Conservation (phyloP, 1,140 invertebrate species). For the Papilio dardanus region DNA sequence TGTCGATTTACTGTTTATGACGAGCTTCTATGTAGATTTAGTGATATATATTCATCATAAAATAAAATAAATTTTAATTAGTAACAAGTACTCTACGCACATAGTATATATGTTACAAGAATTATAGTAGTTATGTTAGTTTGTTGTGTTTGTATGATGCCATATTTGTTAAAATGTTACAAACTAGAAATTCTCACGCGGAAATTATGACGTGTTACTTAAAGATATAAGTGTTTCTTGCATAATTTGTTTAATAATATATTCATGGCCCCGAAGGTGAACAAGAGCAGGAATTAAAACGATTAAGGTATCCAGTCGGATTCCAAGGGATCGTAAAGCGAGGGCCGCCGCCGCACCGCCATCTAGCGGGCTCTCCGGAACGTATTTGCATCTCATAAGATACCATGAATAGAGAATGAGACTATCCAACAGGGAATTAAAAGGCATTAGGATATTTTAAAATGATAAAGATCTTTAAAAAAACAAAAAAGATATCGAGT, state of each 20-base stretch:
- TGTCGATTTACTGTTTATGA: no score
- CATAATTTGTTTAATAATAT: slow-evolving; percentile 34
- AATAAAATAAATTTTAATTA: no score
- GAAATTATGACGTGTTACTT: not conserved
- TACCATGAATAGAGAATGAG: slow-evolving; percentile 49
- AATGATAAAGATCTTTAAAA: not conserved
- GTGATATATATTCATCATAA: no score
- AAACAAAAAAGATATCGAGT: not conserved
- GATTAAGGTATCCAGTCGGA: slow-evolving; percentile 50
- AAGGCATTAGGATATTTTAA: slow-evolving; percentile 21
- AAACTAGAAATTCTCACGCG: not conserved
- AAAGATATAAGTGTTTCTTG: not conserved
- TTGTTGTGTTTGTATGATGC: no score
- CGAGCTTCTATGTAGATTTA: no score
- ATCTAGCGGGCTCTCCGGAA: slow-evolving; percentile 38
- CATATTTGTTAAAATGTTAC: not conserved
- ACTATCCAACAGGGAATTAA: slow-evolving; percentile 14
- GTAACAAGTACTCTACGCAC: no score
- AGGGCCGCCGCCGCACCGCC: no score
- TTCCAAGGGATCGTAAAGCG: slow-evolving; percentile 47
- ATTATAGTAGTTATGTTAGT: no score
- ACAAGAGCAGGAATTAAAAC: slow-evolving; percentile 46
- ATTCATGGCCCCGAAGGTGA: slow-evolving; percentile 42
- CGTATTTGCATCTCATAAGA: slow-evolving; percentile 52
- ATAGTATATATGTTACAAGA: no score